phyloP scores from a whole-genome alignment of 2,797 vertebrate genomes.

The Chlorospingus flavigularis region DNA sequence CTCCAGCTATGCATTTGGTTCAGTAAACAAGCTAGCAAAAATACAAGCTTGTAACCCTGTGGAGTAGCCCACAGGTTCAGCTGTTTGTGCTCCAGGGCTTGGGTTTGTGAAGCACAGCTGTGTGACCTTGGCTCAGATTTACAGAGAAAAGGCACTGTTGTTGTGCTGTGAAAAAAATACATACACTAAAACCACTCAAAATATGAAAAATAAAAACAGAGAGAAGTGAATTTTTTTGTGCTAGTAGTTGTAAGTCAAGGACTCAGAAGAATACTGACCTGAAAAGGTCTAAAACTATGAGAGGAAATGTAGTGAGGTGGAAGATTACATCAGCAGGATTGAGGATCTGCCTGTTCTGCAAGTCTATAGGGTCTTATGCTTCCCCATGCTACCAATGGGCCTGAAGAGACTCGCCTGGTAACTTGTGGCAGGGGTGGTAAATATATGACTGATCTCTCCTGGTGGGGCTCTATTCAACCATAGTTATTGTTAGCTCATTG shows the following conservation, averaged over 20 bases:
- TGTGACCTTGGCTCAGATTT: constrained; percentile 26
- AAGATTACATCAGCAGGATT: not conserved
- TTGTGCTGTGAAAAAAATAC: not conserved
- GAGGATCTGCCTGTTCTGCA: not conserved
- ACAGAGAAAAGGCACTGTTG: not conserved
- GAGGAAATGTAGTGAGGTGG: not conserved
- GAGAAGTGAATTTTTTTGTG: not conserved
- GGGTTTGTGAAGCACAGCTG: not conserved
- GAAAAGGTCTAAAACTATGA: not conserved
- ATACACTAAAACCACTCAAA: not conserved
- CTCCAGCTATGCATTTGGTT: not conserved
- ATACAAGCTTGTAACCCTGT: not conserved
- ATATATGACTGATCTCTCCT: not conserved
- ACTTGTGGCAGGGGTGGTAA: rapidly evolving
- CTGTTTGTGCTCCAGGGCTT: not conserved
- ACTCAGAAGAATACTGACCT: not conserved
- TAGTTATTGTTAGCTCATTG: not conserved
- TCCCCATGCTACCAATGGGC: not conserved
- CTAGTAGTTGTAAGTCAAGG: not conserved
- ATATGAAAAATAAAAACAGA: not conserved
- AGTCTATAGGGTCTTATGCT: not conserved
- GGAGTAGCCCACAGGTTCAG: constrained; percentile 3
- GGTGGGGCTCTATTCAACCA: not conserved
- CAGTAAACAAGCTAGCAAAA: not conserved
- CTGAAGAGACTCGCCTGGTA: not conserved